phyloP scores from a whole-genome alignment of 2,888 invertebrate genomes.

The Mystacides longicornis region DNA sequence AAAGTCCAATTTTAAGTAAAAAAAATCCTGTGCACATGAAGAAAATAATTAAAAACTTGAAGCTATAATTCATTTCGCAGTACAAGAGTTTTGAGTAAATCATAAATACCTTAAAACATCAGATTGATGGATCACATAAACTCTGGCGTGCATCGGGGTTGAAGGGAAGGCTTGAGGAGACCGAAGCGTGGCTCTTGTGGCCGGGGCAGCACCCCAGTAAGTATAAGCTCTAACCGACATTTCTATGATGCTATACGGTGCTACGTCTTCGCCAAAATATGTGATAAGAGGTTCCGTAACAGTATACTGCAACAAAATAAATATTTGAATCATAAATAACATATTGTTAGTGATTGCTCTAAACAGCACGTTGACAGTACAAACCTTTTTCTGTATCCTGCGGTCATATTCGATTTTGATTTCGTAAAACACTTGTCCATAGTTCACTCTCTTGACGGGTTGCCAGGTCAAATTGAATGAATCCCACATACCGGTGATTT shows the following conservation, averaged over 20 bases:
- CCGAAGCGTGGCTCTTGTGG: slow-evolving; percentile 53
- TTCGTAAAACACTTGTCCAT: slow-evolving; percentile 77
- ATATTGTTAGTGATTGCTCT: neutral
- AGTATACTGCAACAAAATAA: slow-evolving; percentile 35
- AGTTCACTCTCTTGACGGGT: slow-evolving; percentile 65
- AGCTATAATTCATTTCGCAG: neutral
- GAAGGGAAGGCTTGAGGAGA: slow-evolving; percentile 79
- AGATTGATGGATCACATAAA: slow-evolving; percentile 51
- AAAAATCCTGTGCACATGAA: neutral
- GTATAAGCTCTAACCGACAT: slow-evolving; percentile 75
- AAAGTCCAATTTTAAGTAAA: too few relatives aligned
- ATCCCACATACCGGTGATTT: slow-evolving; percentile 67
- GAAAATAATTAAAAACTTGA: neutral
- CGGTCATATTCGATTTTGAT: slow-evolving; percentile 55
- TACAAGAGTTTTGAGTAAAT: neutral
- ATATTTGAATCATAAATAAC: neutral
- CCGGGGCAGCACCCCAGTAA: slow-evolving; percentile 72
- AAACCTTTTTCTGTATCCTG: slow-evolving; percentile 18
- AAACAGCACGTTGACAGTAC: neutral
- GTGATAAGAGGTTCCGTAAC: slow-evolving; percentile 48
- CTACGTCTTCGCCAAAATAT: slow-evolving; percentile 40
- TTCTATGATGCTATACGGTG: slow-evolving; percentile 64
- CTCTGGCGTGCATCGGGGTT: slow-evolving; percentile 63
- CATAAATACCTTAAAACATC: slow-evolving; percentile 10
- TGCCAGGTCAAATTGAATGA: slow-evolving; percentile 81